Conservation (phyloP, 2,113 vertebrate species). For the Malurus alboscapulatus region DNA sequence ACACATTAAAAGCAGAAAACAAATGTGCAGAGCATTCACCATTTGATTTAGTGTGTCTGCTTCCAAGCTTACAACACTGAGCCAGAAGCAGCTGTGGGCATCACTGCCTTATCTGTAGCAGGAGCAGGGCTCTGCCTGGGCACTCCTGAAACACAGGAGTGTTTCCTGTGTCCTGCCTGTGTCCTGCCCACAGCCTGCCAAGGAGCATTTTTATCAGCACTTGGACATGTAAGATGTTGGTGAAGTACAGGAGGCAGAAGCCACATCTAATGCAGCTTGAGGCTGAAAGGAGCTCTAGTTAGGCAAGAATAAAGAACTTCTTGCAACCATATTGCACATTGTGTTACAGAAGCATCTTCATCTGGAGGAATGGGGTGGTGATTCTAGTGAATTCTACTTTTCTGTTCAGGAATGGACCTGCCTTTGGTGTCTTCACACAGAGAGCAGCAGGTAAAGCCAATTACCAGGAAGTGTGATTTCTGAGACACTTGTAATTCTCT, state of each 20-base stretch:
- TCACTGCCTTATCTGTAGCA: neutral
- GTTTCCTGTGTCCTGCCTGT: no score
- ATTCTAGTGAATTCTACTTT: neutral
- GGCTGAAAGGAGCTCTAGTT: neutral
- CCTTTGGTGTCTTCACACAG: neutral
- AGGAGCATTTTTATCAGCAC: neutral
- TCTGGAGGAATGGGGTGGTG: neutral
- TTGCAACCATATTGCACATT: neutral
- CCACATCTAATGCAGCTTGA: neutral
- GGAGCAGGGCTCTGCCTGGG: neutral
- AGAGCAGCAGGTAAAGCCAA: neutral
- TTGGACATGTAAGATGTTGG: neutral
- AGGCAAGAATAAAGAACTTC: neutral
- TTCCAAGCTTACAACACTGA: neutral
- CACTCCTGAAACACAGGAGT: neutral
- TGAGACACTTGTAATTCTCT: neutral
- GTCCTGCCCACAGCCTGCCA: neutral
- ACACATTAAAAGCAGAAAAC: constrained; percentile 57
- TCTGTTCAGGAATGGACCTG: neutral
- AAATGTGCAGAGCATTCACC: constrained; percentile 18
- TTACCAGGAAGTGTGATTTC: neutral
- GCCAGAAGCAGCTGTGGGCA: neutral
- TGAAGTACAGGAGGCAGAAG: neutral
- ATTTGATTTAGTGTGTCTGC: constrained; percentile 38
- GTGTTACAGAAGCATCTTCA: neutral